Conservation (phyloP, 2,797 vertebrate species). For the Huso huso region DNA sequence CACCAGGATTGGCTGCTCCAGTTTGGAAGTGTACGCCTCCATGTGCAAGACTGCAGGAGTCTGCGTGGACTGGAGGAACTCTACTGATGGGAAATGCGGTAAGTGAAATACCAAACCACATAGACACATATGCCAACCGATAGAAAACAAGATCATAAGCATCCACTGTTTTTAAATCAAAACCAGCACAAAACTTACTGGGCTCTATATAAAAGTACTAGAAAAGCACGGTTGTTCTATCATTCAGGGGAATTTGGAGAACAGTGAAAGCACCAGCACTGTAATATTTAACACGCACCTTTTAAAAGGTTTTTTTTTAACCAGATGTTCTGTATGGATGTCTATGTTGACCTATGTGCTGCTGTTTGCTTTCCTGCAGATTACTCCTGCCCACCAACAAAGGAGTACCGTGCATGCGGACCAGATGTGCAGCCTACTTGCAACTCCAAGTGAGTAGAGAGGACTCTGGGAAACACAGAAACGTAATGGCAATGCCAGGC, state of each 20-base stretch:
- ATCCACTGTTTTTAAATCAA: too few relatives aligned
- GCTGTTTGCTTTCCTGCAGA: constrained; percentile 29
- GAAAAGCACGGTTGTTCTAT: background rate
- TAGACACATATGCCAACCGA: background rate
- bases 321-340: too few relatives aligned
- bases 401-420: constrained; percentile 51
- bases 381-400: constrained; percentile 40
- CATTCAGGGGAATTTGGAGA: background rate
- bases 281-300: background rate
- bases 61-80: constrained; percentile 54
- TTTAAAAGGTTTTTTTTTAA: background rate
- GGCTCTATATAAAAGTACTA: background rate
- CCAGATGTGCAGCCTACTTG: constrained; percentile 40
- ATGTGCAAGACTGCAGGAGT: constrained; percentile 42
- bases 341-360: background rate
- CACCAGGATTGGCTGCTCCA: constrained; percentile 36
- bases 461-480: too few relatives aligned
- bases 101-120: constrained; percentile 31
- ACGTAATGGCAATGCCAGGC: background rate
- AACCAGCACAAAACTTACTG: too few relatives aligned
- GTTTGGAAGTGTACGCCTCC: constrained; percentile 51
- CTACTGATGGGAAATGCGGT: constrained; percentile 45
- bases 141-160: background rate
- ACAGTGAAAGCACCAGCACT: background rate
- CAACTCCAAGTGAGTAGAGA: constrained; percentile 35